Conservation (phyloP, 37 sponge, comb jelly and placozoan species). For the Trichoplax adhaerens region DNA sequence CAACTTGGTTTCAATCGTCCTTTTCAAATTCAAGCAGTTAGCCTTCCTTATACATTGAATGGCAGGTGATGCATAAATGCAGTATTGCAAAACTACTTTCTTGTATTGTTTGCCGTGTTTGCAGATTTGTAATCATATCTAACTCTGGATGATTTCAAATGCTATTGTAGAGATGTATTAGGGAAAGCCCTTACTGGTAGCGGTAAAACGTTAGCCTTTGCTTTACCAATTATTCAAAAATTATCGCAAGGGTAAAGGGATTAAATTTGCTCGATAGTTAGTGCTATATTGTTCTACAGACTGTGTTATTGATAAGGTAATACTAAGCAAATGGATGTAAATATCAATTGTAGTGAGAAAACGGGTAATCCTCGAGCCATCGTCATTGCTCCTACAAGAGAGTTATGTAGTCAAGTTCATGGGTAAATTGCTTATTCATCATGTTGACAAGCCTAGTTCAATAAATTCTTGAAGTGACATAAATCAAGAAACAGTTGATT, state of each 20-base stretch:
- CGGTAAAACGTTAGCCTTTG: conserved; percentile 38
- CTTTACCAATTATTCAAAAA: conserved; percentile 28
- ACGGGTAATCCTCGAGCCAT: conserved; percentile 19
- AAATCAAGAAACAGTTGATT: neutral
- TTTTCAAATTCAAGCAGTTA: conserved; percentile 34
- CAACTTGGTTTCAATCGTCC: conserved; percentile 8
- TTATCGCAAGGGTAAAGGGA: conserved; percentile 3
- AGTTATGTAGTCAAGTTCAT: conserved; percentile 30
- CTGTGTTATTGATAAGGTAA: no score
- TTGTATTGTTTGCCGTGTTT: no score
- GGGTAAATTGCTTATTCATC: conserved; percentile 1
- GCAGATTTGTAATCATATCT: no score
- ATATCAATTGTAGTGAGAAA: no score
- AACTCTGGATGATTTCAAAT: no score
- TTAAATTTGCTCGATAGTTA: no score
- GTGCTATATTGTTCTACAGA: no score
- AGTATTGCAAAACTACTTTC: no score
- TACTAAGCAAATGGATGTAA: no score
- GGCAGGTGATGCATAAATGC: neutral
- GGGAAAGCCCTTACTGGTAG: conserved; percentile 36
- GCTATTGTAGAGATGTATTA: conserved; percentile 15
- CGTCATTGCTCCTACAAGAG: conserved; percentile 32
- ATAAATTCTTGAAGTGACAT: conserved; percentile 5
- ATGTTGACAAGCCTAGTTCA: neutral
- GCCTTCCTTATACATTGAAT: conserved; percentile 21